These are phyloP conservation scores for Bruchidius siliquastri DNA, from an alignment of 2,888 invertebrate species.

Conservation along the genomic window DNA sequence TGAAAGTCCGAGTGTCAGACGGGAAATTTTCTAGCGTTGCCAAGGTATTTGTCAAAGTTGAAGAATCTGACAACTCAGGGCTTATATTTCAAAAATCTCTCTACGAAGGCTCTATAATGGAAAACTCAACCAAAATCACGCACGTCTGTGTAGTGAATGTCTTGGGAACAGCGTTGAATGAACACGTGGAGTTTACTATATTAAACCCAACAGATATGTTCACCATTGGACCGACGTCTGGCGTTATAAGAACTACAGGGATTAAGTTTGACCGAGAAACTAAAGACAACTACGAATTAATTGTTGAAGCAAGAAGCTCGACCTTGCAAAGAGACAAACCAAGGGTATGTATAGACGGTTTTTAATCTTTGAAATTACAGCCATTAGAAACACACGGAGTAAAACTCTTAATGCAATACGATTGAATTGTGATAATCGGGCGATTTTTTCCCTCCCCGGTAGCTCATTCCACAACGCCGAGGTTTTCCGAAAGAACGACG, in stretches of 20 bases:
- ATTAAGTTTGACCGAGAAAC: slow-evolving; percentile 81
- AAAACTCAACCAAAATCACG: slow-evolving; percentile 78
- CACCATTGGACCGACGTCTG: slow-evolving; percentile 82
- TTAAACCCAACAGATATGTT: slow-evolving; percentile 85
- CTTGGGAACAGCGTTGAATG: slow-evolving; percentile 80
- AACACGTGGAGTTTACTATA: slow-evolving; percentile 80
- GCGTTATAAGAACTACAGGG: slow-evolving; percentile 83
- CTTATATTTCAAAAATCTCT: slow-evolving; percentile 75
- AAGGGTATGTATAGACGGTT: not conserved
- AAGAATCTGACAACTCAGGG: slow-evolving; percentile 67
- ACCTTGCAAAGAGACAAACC: slow-evolving; percentile 23
- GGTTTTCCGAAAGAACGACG: too few species aligned
- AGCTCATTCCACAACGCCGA: too few species aligned
- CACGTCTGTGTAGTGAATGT: slow-evolving; percentile 83
- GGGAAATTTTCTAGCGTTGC: slow-evolving; percentile 74
- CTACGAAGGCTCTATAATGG: slow-evolving; percentile 76
- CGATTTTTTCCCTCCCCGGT: too few species aligned
- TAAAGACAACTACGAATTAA: slow-evolving; percentile 74
- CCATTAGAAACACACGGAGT: too few species aligned
- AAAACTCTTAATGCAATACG: too few species aligned
- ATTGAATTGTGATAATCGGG: too few species aligned
- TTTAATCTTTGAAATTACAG: not conserved
- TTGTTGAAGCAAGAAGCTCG: slow-evolving; percentile 71
- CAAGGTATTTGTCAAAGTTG: slow-evolving; percentile 64
- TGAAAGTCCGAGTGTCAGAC: slow-evolving; percentile 82